These are phyloP conservation scores for Nothocercus nigrocapillus DNA, from an alignment of 2,113 vertebrate species.

Conservation along the genomic window DNA sequence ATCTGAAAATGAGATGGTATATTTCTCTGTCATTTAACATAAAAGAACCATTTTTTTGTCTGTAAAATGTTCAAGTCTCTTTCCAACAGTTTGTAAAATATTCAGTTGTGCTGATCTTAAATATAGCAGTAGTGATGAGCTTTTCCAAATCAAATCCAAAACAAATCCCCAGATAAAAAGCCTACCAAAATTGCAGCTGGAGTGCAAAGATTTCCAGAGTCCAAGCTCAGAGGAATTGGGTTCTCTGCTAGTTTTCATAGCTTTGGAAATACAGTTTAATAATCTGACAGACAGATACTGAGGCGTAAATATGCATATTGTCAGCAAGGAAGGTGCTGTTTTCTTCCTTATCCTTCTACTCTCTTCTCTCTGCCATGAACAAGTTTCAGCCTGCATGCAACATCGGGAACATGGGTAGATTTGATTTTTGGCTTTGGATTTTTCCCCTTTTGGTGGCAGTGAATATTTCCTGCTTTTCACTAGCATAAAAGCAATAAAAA, in stretches of 20 bases:
- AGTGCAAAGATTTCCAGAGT: not conserved
- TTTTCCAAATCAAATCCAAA: conserved; percentile 4
- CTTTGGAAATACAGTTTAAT: not conserved
- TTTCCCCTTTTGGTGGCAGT: not conserved
- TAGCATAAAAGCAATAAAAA: conserved; percentile 4
- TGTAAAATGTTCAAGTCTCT: not conserved
- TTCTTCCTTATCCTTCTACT: not conserved
- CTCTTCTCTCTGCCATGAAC: not conserved
- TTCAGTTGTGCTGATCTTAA: not conserved
- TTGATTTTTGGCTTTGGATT: not conserved
- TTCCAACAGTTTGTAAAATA: not conserved
- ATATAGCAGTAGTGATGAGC: not conserved
- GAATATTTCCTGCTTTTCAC: conserved; percentile 31
- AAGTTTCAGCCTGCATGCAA: not conserved
- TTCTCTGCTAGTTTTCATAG: not conserved
- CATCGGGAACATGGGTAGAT: not conserved
- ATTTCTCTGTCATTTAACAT: not conserved
- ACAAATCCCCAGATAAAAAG: conserved; percentile 22
- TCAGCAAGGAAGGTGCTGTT: not conserved
- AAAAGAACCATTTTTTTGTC: not conserved
- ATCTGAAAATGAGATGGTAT: conserved; percentile 3
- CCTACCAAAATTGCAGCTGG: not conserved
- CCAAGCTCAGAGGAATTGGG: not conserved
- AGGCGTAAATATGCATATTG: not conserved
- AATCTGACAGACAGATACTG: not conserved